phyloP scores from a whole-genome alignment of 2,888 invertebrate species.

The Graphium colonna region DNA sequence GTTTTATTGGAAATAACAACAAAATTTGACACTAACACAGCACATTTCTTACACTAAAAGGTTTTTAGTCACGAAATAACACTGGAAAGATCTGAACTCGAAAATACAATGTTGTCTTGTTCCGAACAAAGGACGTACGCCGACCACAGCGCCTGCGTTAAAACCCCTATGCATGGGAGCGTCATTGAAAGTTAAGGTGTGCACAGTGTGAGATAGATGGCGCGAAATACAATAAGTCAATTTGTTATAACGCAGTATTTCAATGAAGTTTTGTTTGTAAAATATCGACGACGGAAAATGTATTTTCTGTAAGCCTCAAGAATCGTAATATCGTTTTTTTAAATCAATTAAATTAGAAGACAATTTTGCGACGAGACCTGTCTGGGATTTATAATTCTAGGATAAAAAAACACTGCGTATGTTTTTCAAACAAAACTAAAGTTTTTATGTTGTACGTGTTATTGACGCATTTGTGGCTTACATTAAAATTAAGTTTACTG shows the following conservation, averaged over 20 bases:
- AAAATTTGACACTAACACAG: constrained; percentile 40
- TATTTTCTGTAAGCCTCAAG: too few relatives aligned
- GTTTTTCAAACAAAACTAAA: too few relatives aligned
- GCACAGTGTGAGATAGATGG: constrained; percentile 55
- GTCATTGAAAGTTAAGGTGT: constrained; percentile 51
- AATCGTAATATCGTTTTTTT: too few relatives aligned
- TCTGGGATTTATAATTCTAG: too few relatives aligned
- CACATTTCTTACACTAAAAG: constrained; percentile 58
- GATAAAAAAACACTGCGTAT: too few relatives aligned
- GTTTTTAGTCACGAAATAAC: constrained; percentile 47
- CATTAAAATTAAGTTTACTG: too few relatives aligned
- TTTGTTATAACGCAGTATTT: neutral
- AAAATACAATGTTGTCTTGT: constrained; percentile 76
- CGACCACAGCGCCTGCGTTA: constrained; percentile 76
- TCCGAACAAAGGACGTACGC: constrained; percentile 80
- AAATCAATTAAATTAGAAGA: too few relatives aligned
- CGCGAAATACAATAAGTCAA: constrained; percentile 38
- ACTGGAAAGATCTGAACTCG: constrained; percentile 63
- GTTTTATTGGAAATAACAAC: constrained; percentile 41
- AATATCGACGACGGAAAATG: too few relatives aligned
- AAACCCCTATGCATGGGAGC: constrained; percentile 60
- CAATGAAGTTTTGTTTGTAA: neutral
- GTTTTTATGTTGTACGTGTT: too few relatives aligned
- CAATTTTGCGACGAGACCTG: too few relatives aligned
- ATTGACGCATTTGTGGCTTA: too few relatives aligned